A percentile compares a stretch with the other conserved stretches of the same genome.
Conservation (phyloP, 92 coral and sea anemone species). For the Desmophyllum pertusum region DNA sequence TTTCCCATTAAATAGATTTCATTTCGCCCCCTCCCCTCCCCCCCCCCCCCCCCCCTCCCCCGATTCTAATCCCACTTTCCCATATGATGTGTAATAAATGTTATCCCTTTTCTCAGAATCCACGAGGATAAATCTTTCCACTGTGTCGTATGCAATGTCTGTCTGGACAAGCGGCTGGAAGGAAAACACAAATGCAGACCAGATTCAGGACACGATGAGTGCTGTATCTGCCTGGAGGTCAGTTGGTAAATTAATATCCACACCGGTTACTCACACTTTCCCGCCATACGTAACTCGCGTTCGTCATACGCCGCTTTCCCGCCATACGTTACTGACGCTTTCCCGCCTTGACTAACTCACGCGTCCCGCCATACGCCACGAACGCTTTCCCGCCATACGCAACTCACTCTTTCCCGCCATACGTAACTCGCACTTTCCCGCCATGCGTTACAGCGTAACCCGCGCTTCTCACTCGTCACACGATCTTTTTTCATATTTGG, state of each 20-base stretch:
- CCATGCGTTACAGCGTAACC: too few species aligned
- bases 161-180: slow-evolving; percentile 66
- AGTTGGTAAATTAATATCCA: not conserved
- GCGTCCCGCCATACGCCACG: too few species aligned
- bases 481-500: too few species aligned
- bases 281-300: not conserved
- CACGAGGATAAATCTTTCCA: slow-evolving; percentile 81
- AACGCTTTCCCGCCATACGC: too few species aligned
- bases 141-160: slow-evolving; percentile 79
- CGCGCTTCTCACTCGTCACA: too few species aligned
- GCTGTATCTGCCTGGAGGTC: slow-evolving; percentile 86
- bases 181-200: slow-evolving; percentile 81
- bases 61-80: not conserved
- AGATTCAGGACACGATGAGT: slow-evolving; percentile 81
- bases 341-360: too few species aligned
- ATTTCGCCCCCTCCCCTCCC: not conserved
- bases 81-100: not conserved
- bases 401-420: too few species aligned
- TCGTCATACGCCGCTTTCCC: not conserved
- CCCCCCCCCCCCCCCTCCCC: too few species aligned
- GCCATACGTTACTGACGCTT: not conserved
- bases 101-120: slow-evolving; percentile 46
- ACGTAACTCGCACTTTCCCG: not conserved
- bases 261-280: not conserved
- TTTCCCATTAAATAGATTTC: not conserved